Evolutionary conservation across 1,140 invertebrate species (phyloP).

Genomic region (Manduca sexta): DNA sequence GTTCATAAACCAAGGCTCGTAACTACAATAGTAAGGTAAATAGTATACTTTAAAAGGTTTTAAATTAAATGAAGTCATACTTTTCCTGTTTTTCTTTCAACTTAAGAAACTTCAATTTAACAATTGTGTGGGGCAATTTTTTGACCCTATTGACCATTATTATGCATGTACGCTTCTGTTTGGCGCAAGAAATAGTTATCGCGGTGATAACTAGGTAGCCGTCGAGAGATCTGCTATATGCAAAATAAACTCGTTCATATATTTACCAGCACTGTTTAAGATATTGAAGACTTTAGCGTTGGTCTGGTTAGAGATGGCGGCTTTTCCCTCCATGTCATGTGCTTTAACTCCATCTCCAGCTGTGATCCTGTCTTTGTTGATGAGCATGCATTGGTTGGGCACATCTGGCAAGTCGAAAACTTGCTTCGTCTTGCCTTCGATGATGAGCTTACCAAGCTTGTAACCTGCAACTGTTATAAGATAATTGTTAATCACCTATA

Average conservation of each 20-base stretch:
- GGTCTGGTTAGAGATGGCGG: conserved; percentile 93
- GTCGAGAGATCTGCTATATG: no score
- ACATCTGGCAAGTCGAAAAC: conserved; percentile 84
- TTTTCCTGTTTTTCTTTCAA: no score
- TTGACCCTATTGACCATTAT: no score
- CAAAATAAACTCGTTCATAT: neutral
- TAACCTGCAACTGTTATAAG: conserved; percentile 77
- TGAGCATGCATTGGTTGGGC: conserved; percentile 81
- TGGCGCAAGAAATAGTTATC: no score
- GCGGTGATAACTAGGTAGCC: no score
- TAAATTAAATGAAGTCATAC: no score
- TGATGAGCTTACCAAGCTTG: conserved; percentile 82
- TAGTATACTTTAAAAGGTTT: no score
- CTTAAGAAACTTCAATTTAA: no score
- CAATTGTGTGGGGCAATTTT: no score
- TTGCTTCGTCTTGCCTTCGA: conserved; percentile 97
- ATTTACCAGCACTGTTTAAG: conserved; percentile 83
- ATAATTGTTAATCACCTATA: conserved; percentile 3
- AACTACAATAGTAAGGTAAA: no score
- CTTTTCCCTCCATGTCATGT: conserved; percentile 94
- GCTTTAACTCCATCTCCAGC: conserved; percentile 95
- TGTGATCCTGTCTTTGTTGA: conserved; percentile 97
- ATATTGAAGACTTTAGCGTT: conserved; percentile 93
- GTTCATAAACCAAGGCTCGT: no score
- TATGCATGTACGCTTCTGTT: no score